Base-by-base conservation (phyloP, 2,113 vertebrate species). In the Nematolebias whitei region DNA sequence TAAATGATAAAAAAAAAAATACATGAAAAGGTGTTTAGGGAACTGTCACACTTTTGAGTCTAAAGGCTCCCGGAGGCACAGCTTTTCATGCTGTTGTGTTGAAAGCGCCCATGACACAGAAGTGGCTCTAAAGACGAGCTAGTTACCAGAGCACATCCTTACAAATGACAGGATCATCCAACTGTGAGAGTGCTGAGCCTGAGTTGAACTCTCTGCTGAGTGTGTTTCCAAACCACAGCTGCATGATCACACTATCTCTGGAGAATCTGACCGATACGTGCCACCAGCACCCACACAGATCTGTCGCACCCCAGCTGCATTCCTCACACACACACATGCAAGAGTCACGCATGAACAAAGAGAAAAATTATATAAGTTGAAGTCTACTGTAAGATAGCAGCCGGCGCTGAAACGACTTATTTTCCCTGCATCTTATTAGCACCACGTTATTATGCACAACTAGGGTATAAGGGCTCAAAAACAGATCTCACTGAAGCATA, bases 51-150 rank as follows among this genome's bases (percentile, higher is more conserved):
- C 57, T 62, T 74, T 54, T 67, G 39, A 58, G 19, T 55, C 32
- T 4, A 22, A 66, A 45, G 22, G 18, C 23, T 7, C 40, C 41
- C 11, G 11, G 22, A 59, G 60, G 57, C 51, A 20, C 43, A 29
- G 29, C 63, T 44, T 35, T 57, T 58, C 29, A 38, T 29, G 64
- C 49, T 63, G 24, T 14, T 0, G 47, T 49, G 39, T 15, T 2
- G 41, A 67, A 55, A 45, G 68, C 20, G 32, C 48, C 35, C 60
- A 62, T 24, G 62, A 58, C 59, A 47, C 19, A 43, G 40, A 66
- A 72, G 60, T 47, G 57, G 44, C 63, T 69, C 68, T 57, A 70
- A 68, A 68, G 72, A 84, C 54, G 68, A 79, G 83, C 60, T 59
- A 68, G 41, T 78, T 82, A 80, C 50, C 56, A 18, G 64, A 76